phyloP scores from a whole-genome alignment of 2,797 vertebrate genomes.

The Dallia pectoralis region DNA sequence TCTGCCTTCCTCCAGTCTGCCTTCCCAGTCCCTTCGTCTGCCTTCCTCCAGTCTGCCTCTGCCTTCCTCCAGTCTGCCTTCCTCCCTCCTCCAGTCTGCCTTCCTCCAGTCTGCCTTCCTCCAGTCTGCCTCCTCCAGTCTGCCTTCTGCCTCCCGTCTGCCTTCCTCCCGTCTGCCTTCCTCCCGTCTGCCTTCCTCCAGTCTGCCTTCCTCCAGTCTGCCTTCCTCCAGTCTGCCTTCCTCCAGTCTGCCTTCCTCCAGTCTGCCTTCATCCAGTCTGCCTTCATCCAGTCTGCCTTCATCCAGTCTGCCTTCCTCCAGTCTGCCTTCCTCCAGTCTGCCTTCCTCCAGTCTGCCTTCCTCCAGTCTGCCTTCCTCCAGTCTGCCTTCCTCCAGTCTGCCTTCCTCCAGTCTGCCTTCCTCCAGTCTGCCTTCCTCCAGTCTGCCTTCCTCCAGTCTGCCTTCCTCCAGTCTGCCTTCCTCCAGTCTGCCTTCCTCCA shows the following conservation, averaged over 20 bases:
- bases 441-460: slow-evolving; percentile 7
- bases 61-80: background rate
- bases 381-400: slow-evolving; percentile 7
- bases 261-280: no score
- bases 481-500: background rate
- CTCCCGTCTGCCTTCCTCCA: background rate
- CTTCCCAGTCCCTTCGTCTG: no score
- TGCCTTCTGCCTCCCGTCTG: background rate
- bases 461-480: background rate
- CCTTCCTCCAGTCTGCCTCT: background rate
- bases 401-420: background rate
- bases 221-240: background rate
- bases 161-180: background rate
- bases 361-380: background rate
- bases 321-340: slow-evolving; percentile 7
- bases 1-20: background rate
- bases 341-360: background rate
- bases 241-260: background rate
- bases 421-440: background rate
- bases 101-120: background rate
- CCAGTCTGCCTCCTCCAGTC: no score
- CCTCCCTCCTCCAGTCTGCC: no score
- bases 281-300: background rate
- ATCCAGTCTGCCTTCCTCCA: background rate
- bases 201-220: slow-evolving; percentile 1